phyloP scores from a whole-genome alignment of 2,113 vertebrate species.

The Electrona antarctica region DNA sequence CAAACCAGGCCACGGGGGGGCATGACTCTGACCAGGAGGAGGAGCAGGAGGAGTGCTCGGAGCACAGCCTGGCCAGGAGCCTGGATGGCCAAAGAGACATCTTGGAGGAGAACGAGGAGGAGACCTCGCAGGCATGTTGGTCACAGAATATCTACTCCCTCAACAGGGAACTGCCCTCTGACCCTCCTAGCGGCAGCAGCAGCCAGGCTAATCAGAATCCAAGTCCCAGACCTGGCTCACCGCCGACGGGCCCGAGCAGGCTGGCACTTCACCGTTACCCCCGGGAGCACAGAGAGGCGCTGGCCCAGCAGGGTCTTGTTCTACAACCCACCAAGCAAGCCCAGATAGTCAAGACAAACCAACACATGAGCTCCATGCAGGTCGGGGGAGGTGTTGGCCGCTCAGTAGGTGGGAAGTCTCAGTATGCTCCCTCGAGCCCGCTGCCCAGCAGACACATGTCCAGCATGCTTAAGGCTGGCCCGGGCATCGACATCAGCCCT shows the following conservation, averaged over 20 bases:
- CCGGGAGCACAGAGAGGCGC: conserved; percentile 73
- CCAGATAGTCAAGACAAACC: conserved; percentile 96
- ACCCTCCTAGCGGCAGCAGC: conserved; percentile 48
- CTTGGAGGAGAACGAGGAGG: conserved; percentile 71
- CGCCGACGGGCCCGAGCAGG: conserved; percentile 77
- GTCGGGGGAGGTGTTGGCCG: conserved; percentile 57
- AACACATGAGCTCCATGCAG: conserved; percentile 86
- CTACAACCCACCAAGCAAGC: conserved; percentile 92
- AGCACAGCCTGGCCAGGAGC: conserved; percentile 55
- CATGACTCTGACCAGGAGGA: conserved; percentile 83
- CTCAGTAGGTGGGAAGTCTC: conserved; percentile 71
- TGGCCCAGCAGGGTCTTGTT: conserved; percentile 82
- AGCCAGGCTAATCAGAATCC: conserved; percentile 74
- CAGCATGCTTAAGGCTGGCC: conserved; percentile 71
- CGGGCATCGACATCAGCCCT: conserved; percentile 79
- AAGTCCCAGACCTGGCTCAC: conserved; percentile 67
- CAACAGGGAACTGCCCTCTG: conserved; percentile 77
- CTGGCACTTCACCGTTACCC: conserved; percentile 70
- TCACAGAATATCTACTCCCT: conserved; percentile 70
- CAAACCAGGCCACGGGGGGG: conserved; percentile 59
- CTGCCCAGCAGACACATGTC: conserved; percentile 78
- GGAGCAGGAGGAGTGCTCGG: conserved; percentile 55
- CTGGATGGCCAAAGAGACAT: conserved; percentile 73
- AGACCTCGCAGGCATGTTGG: conserved; percentile 69
- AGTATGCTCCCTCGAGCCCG: conserved; percentile 86